Base-by-base conservation (phyloP, 2,113 vertebrate genomes). In the Chlorodrepanis virens region DNA sequence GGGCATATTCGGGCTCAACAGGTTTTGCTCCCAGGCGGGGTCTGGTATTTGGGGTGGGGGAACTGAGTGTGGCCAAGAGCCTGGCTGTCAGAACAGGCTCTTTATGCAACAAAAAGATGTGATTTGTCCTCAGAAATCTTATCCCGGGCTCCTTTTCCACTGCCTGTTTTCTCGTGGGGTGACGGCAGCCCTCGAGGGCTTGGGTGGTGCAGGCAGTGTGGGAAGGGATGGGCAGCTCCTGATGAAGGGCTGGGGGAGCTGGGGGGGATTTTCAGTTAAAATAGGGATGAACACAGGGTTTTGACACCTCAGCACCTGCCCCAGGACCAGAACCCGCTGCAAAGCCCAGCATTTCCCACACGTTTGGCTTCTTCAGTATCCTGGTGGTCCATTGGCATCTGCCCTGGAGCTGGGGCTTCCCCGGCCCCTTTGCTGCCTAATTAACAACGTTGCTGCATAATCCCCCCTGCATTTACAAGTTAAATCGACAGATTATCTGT, bases 401-500 rank as follows among this genome's bases (percentile, higher is more conserved):
- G 47, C 60, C 14, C 6, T 5, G 44, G 61, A 44, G 71, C 77
- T 61, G 63, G 68, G 39, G 63, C 59, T 93, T 89, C 57, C 81
- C 49, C 3, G 4, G 74, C 54, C 85, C 74, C 52, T 53, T 44
- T 35, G 28, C 89, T 82, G 12, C 75, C 42, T 82, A 49, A 75
- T 95, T 82, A 71, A 79, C 56, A 4, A 82, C 14, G 39, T n/a
- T 5, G 13, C 52, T 37, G 87, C 89, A 89, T 86, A 63, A 85
- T 86, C 84, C 49, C 8, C 2, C 3, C 25, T 33, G 39, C 83
- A 53, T 96, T 92, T 92, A 67, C 89, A 85, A 94, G 95, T 94
- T 83, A 50, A 89, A 91, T 76, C 11, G 44, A 18, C 63, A 45
- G 80, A 76, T 96, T 63, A 89, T 79, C 89, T 83, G 83, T n/a